Percentiles rank a stretch among this genome's conserved stretches.
phyloP scores from a whole-genome alignment of 2,888 invertebrate genomes.

The Alitta virens region DNA sequence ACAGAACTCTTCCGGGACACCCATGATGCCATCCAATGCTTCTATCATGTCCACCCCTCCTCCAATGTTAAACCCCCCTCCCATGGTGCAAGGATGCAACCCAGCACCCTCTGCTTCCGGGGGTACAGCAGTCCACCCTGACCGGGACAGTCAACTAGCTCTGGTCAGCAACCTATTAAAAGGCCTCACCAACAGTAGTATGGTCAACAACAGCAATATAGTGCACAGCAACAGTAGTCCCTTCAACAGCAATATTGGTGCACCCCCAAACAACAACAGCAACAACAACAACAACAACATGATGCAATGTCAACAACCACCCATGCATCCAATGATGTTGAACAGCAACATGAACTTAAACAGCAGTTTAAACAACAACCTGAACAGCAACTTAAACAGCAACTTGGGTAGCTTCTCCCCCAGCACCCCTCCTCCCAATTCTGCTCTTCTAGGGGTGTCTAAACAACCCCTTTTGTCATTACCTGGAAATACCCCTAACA shows the following conservation, averaged over 20 bases:
- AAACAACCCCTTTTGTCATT: neutral
- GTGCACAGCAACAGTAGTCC: neutral
- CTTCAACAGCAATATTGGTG: neutral
- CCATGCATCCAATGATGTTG: neutral
- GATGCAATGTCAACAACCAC: too few relatives aligned
- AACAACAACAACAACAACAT: neutral
- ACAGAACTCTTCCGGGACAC: neutral
- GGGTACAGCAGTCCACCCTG: neutral
- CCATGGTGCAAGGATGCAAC: neutral
- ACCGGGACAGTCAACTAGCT: conserved; percentile 9
- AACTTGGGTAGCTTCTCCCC: conserved; percentile 8
- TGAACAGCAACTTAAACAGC: neutral
- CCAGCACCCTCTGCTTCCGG: too few relatives aligned
- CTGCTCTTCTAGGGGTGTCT: neutral
- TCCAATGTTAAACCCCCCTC: neutral
- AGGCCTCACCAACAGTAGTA: neutral
- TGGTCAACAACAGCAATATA: too few relatives aligned
- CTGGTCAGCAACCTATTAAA: conserved; percentile 10
- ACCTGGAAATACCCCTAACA: neutral
- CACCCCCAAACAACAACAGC: neutral
- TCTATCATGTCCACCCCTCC: neutral
- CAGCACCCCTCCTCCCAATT: conserved; percentile 5
- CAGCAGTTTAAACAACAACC: conserved; percentile 4
- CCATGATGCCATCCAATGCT: neutral
- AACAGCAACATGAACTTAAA: neutral